Evolutionary conservation across 2,797 vertebrate genomes (phyloP), one percentile per base, ranked within the genome.

Genomic region (Silurus aristotelis): DNA sequence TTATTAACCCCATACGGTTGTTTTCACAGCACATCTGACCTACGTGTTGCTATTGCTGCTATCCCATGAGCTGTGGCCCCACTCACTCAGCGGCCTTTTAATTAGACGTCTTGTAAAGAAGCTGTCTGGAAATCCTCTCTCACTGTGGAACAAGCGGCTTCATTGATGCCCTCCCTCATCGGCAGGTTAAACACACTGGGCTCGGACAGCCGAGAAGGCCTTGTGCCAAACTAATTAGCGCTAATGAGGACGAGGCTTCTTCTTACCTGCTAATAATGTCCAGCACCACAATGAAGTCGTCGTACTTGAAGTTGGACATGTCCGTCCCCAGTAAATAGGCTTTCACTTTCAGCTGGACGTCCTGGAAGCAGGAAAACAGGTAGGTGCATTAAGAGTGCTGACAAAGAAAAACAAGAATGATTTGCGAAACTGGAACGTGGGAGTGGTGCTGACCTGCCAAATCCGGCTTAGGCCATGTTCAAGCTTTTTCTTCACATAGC

Each of bases 231-330:
- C 61, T 83, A 83, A 88, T 93, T 90, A 91, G 82, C 61, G 67
- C 83, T 90, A 90, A 91, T 56, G 84, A 90, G 85, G 86, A 88
- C 82, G 81, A 2, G 86, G 60, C 38, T 64, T 63, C 38, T 64
- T 63, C 67, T 2, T 96, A 99, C 98, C 97, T 99, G 96, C 97
- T 99, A 93, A 97, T 97, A 93, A 99, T 95, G 91, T 99, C 98
- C 91, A 99, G 95, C 15, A 99, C 98, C 92, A 99, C 97, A 86
- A 99, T 99, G 94, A 99, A 99, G 93, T 99, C 97, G 0, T 99
- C 98, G 0, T 99, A 99, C 93, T 99, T 99, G 93, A 99, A 99
- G 94, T 96, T 98, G 63, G 98, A 99, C 94, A 99, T 96, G 91
- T 99, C 98, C 1, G 98, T 99, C 89, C 98, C 98, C 90, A 99